Evolutionary conservation across 53 echinoderm and acorn worm species (phyloP), one percentile per base, ranked within the genome.

Genomic region (Patiria pectinifera): DNA sequence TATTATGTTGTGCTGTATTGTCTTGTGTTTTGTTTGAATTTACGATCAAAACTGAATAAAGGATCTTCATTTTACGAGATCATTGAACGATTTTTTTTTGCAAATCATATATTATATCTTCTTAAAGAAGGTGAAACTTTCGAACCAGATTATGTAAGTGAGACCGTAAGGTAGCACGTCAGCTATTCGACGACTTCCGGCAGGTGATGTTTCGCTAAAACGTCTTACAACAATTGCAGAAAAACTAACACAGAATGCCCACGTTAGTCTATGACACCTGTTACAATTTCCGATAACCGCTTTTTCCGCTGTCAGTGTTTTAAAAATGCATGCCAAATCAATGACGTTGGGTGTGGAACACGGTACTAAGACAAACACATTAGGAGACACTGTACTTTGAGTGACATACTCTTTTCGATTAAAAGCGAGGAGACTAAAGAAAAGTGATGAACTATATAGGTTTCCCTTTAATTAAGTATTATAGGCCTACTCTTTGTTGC

Each of bases 251-350:
- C 22, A 23, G 24, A 74, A n/a, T 23, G 8, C 9, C 74, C 74
- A 74, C 74, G 74, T 74, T 74, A 8, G 3, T 74, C 74, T 24
- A 9, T 74, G 74, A 18, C 74, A 74, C 74, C 74, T 74, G 74
- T 74, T 74, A 23, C 74, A 21, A n/a, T 74, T 74, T 74, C 74
- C 74, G 74, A 74, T 74, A 22, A 74, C 15, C 74, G 3, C 74
- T 74, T 74, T 74, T 74, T 24, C 24, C 24, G 24, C 74, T 16
- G 9, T 16, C 22, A 24, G 24, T 24, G 11, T 74, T 74, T 74
- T 23, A 74, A 74, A 74, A 74, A 74, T 74, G 74, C 74, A 74
- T 74, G 74, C n/a, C 74, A 24, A 21, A n/a, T 74, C 74, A 74
- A 74, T 74, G 74, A 74, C 4, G 19, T n/a, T 74, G 22, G 74